A percentile compares a stretch with the other conserved stretches of the same genome.
Evolutionary conservation across 1,140 invertebrate genomes (phyloP).

Genomic region (Drosophila eugracilis): DNA sequence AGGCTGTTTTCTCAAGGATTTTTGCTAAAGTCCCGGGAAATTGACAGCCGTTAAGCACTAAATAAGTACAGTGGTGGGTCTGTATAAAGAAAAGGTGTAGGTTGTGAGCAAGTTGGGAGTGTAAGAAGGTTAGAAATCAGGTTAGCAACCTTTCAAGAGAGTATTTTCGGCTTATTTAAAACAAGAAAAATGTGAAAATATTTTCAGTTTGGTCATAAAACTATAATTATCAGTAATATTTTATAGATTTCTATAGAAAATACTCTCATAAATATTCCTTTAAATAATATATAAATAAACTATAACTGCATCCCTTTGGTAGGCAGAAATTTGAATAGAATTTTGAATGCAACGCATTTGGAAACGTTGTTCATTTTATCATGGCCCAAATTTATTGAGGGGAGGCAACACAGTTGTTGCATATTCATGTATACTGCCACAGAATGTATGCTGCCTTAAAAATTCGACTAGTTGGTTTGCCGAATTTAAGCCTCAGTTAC

Average conservation of each 20-base stretch:
- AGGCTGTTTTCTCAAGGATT: slow-evolving; percentile 7
- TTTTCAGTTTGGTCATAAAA: too few species aligned
- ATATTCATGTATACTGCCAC: neutral
- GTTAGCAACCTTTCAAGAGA: too few species aligned
- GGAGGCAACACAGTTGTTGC: neutral
- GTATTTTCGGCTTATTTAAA: too few species aligned
- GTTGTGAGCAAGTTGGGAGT: too few species aligned
- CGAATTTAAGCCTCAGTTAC: neutral
- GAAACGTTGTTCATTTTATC: neutral
- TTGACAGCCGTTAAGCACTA: slow-evolving; percentile 9
- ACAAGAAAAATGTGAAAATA: too few species aligned
- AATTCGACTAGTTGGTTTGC: neutral
- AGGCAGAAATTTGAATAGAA: neutral
- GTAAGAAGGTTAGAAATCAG: too few species aligned
- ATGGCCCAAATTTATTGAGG: neutral
- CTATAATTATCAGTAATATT: too few species aligned
- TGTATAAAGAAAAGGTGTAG: neutral
- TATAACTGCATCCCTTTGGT: too few species aligned
- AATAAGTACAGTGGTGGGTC: neutral
- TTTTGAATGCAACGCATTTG: too few species aligned
- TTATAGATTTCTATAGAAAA: too few species aligned
- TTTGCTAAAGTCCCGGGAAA: neutral
- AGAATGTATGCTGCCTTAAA: neutral
- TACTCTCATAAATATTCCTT: too few species aligned
- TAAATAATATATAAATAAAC: too few species aligned